Conservation (phyloP, 1,140 invertebrate species). For the Tetragnatha versicolor region DNA sequence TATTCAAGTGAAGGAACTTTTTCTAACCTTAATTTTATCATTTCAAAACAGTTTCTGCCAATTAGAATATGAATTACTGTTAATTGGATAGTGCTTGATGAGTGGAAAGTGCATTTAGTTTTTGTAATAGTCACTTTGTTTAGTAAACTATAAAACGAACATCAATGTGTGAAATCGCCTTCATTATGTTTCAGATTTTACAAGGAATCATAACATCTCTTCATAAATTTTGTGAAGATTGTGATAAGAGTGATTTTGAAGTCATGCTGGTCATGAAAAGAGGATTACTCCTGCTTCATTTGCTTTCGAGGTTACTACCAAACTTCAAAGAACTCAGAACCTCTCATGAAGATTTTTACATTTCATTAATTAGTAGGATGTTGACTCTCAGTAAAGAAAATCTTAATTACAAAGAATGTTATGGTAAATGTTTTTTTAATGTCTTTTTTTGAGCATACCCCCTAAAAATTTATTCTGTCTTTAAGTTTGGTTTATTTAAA, state of each 20-base stretch:
- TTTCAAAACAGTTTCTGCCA: too few species aligned
- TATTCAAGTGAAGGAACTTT: too few species aligned
- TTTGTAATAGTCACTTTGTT: too few species aligned
- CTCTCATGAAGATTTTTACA: constrained; percentile 14
- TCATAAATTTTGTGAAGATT: background rate
- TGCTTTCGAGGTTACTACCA: constrained; percentile 8
- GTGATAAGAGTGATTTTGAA: background rate
- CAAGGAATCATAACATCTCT: constrained; percentile 2
- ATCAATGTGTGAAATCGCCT: background rate
- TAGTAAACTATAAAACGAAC: background rate
- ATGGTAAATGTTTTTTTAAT: constrained; percentile 27
- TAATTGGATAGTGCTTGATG: too few species aligned
- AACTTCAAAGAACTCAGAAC: constrained; percentile 37
- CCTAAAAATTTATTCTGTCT: too few species aligned
- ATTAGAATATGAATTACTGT: too few species aligned
- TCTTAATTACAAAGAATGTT: constrained; percentile 18
- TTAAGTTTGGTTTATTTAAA: too few species aligned
- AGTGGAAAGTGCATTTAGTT: too few species aligned
- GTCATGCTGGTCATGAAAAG: constrained; percentile 10
- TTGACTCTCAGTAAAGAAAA: constrained; percentile 27
- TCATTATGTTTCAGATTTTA: background rate
- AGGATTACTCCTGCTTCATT: constrained; percentile 21
- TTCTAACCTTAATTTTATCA: too few species aligned
- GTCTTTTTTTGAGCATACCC: too few species aligned
- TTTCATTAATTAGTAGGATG: constrained; percentile 13